Percentiles rank a stretch among this genome's conserved stretches.
phyloP scores from a whole-genome alignment of 2,888 invertebrate genomes.

The Eumacrocentrus americanus region DNA sequence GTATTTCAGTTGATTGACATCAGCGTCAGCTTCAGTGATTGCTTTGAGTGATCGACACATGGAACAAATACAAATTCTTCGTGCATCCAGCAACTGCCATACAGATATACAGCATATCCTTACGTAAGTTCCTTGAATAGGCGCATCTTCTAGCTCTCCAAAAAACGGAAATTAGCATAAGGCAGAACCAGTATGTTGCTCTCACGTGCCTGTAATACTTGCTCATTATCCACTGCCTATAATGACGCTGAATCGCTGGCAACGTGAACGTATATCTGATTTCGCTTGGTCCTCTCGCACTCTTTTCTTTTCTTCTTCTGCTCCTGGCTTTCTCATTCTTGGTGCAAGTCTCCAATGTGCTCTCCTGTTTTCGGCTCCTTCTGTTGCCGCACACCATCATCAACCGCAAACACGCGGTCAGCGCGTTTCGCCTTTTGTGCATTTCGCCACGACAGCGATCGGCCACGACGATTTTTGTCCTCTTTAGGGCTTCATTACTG shows the following conservation, averaged over 20 bases:
- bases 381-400: neutral
- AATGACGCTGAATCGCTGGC: constrained; percentile 12
- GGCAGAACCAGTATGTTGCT: constrained; percentile 8
- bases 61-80: too few species aligned
- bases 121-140: too few species aligned
- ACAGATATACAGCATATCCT: too few species aligned
- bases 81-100: too few species aligned
- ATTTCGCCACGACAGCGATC: constrained; percentile 5
- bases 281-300: constrained; percentile 9
- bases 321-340: constrained; percentile 3
- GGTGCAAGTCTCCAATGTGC: neutral
- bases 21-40: neutral
- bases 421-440: constrained; percentile 14
- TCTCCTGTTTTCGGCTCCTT: constrained; percentile 1
- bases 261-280: constrained; percentile 15
- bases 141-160: neutral
- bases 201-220: constrained; percentile 18
- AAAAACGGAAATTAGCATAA: constrained; percentile 11
- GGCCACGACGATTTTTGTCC: constrained; percentile 4
- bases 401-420: neutral
- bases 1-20: too few species aligned
- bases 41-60: too few species aligned
- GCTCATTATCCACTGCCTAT: constrained; percentile 14
- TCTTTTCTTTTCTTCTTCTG: neutral
- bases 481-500: constrained; percentile 22